Conservation (phyloP, 2,113 vertebrate species). For the Gymnarchus niloticus region DNA sequence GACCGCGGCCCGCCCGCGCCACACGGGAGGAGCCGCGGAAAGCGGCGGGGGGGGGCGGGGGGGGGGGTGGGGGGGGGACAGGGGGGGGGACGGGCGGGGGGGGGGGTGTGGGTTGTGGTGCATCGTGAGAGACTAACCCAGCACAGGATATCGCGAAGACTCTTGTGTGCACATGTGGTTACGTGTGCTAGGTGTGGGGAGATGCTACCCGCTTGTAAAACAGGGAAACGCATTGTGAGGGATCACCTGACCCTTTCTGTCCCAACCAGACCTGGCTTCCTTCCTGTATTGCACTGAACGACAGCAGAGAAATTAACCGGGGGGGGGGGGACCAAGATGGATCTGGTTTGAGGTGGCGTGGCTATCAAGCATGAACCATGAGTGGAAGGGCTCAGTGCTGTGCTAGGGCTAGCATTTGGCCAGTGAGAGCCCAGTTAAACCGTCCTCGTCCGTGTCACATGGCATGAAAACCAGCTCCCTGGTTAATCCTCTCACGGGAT, state of each 20-base stretch:
- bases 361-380: background rate
- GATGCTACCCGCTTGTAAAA: background rate
- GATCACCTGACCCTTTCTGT: conserved; percentile 20
- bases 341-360: background rate
- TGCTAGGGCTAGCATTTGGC: background rate
- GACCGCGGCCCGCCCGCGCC: too few species aligned
- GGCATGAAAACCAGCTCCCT: background rate
- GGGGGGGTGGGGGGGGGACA: too few species aligned
- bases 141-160: background rate
- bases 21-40: too few species aligned
- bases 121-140: background rate
- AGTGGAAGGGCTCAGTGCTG: background rate
- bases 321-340: background rate
- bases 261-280: conserved; percentile 14
- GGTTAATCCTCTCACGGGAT: background rate
- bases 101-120: background rate
- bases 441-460: background rate
- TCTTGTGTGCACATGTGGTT: background rate
- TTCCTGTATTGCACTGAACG: background rate
- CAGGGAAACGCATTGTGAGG: background rate
- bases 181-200: background rate
- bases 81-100: too few species aligned
- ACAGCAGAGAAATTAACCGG: background rate
- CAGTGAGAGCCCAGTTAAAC: background rate
- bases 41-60: background rate